Conservation (phyloP, 2,888 invertebrate species). For the Hydraecia micacea region DNA sequence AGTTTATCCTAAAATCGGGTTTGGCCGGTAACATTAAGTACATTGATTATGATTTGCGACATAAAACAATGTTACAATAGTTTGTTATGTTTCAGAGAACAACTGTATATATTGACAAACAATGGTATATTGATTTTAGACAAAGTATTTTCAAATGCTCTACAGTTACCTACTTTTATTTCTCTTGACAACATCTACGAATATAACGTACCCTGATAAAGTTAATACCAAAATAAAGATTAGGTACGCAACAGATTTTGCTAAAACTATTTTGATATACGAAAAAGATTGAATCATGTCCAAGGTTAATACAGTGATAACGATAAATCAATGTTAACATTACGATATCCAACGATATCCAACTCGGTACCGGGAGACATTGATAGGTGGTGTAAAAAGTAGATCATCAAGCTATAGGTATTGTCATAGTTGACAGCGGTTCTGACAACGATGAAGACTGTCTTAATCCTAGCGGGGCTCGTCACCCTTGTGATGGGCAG, state of each 20-base stretch:
- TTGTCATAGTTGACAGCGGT: slow-evolving; percentile 70
- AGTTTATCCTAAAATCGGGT: too few species aligned
- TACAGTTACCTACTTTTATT: neutral
- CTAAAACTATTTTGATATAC: slow-evolving; percentile 19
- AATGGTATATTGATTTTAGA: neutral
- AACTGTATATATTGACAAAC: neutral
- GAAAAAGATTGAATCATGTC: slow-evolving; percentile 27
- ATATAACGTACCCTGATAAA: slow-evolving; percentile 4
- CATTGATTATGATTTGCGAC: neutral
- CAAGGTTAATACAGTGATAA: slow-evolving; percentile 38
- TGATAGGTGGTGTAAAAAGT: slow-evolving; percentile 51
- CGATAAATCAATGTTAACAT: slow-evolving; percentile 33
- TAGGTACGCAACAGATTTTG: slow-evolving; percentile 28
- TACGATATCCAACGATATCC: neutral
- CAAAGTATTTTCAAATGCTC: slow-evolving; percentile 1
- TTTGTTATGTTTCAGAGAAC: neutral
- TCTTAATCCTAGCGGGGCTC: slow-evolving; percentile 76
- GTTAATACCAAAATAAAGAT: slow-evolving; percentile 18
- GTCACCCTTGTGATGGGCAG: slow-evolving; percentile 74
- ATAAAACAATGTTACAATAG: neutral
- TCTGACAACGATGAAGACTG: slow-evolving; percentile 78
- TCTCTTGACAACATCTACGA: neutral
- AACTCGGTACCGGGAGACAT: neutral
- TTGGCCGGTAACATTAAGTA: too few species aligned
- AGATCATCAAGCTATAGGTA: neutral